Evolutionary conservation across 1,140 invertebrate species (phyloP).

Genomic region (Drosophila insularis): DNA sequence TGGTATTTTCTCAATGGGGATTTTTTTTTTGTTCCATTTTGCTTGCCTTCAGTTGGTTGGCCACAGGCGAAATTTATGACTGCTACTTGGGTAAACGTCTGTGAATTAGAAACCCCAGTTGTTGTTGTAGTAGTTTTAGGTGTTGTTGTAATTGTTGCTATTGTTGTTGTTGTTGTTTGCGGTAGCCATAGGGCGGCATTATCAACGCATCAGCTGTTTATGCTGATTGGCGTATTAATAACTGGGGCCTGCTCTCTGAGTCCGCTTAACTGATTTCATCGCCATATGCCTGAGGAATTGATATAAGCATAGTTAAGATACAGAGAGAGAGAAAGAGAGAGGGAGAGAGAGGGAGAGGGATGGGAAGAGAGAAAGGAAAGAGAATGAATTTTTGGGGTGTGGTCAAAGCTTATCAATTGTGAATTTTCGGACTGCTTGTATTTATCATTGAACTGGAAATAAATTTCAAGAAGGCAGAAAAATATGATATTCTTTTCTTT

Average conservation of each 20-base stretch:
- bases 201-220: conserved; percentile 70
- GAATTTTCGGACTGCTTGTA: conserved; percentile 13
- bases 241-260: conserved; percentile 21
- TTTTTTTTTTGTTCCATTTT: conserved; percentile 19
- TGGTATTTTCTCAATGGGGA: neutral
- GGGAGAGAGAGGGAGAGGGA: neutral
- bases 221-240: conserved; percentile 73
- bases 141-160: conserved; percentile 17
- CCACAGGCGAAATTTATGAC: conserved; percentile 66
- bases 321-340: too few relatives aligned
- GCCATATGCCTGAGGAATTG: conserved; percentile 38
- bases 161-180: neutral
- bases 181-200: conserved; percentile 20
- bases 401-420: conserved; percentile 1
- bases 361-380: neutral
- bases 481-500: conserved; percentile 5
- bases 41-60: conserved; percentile 8
- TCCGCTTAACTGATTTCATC: conserved; percentile 52
- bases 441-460: conserved; percentile 48
- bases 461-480: conserved; percentile 18
- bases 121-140: conserved; percentile 14
- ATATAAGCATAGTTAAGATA: neutral
- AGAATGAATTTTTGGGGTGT: conserved; percentile 31
- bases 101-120: conserved; percentile 51
- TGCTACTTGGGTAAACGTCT: conserved; percentile 47